These are phyloP conservation scores for Tipula unca DNA, from an alignment of 2,888 invertebrate species.

Conservation along the genomic window DNA sequence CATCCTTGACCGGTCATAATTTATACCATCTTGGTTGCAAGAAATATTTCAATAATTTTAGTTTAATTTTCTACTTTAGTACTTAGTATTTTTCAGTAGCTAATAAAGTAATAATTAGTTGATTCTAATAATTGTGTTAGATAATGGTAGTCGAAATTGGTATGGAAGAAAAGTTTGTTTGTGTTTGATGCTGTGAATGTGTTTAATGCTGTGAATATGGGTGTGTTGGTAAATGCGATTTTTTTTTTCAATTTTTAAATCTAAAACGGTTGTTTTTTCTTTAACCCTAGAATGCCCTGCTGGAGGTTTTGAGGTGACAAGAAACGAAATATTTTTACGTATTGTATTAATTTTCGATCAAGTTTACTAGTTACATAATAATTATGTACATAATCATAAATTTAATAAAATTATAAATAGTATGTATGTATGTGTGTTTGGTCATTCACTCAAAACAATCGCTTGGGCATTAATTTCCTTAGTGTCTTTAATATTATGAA, in stretches of 20 bases:
- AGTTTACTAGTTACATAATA: too few species aligned
- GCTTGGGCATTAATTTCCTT: too few species aligned
- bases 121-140: too few species aligned
- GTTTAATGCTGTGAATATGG: not conserved
- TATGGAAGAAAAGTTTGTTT: not conserved
- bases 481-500: too few species aligned
- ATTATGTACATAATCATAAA: too few species aligned
- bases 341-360: too few species aligned
- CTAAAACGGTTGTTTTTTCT: not conserved
- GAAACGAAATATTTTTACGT: too few species aligned
- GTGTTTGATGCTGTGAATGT: not conserved
- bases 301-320: too few species aligned
- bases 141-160: not conserved
- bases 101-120: too few species aligned
- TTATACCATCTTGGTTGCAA: not conserved
- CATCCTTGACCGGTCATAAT: constrained; percentile 19
- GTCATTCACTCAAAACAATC: too few species aligned
- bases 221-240: not conserved
- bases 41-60: not conserved
- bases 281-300: not conserved
- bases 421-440: too few species aligned
- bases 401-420: too few species aligned
- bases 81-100: not conserved
- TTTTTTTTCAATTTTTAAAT: not conserved
- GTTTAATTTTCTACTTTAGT: not conserved